Base-by-base conservation (phyloP, 2,113 vertebrate genomes). In the Pampusana beccarii region DNA sequence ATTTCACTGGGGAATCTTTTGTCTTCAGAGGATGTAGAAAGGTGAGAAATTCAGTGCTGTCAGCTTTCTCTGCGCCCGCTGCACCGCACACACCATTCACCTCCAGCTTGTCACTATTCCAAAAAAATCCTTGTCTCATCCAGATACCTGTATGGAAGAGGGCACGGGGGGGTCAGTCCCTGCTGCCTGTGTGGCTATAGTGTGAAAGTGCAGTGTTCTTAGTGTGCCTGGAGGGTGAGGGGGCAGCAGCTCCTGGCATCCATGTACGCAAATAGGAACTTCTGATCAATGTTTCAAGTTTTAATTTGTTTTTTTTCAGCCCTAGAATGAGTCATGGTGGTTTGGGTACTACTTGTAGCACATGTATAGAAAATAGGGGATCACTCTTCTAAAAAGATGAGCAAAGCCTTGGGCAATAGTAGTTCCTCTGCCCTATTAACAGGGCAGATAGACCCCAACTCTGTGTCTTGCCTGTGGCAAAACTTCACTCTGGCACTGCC, bases 81-180 rank as follows among this genome's bases (percentile, higher is more conserved):
- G 66, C 34, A 62, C 38, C 1, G 0, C 1, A 1, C 4, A 2
- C 14, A 60, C 17, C 6, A 4, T 58, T 48, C 42, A 2, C 58
- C 69, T 84, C n/a, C 56, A 73, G 31, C 36, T 38, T 80, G 44
- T 48, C 3, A 1, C 71, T 77, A 0, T 80, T 80, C 28, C 21
- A 42, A 70, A 57, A 54, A 61, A 53, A 14, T 16, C 56, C 16
- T 13, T 65, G 17, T 74, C 44, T 46, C 44, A 46, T 46, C 44
- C 29, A 40, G 16, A 36, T 38, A 38, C 25, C 20, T 44, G 4
- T 36, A 34, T 78, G n/a, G 61, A 60, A 62, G 33, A 46, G 25
- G n/a, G 46, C 2, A 6, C 3, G 19, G 44, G 9, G 23, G 7
- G 1, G 11, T 65, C 34, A 23, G 19, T 81, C 46, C n/a, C n/a